Percentiles rank a stretch among this genome's conserved stretches.
Evolutionary conservation across 2,797 vertebrate genomes (phyloP).

Genomic region (Phalanger gymnotis): DNA sequence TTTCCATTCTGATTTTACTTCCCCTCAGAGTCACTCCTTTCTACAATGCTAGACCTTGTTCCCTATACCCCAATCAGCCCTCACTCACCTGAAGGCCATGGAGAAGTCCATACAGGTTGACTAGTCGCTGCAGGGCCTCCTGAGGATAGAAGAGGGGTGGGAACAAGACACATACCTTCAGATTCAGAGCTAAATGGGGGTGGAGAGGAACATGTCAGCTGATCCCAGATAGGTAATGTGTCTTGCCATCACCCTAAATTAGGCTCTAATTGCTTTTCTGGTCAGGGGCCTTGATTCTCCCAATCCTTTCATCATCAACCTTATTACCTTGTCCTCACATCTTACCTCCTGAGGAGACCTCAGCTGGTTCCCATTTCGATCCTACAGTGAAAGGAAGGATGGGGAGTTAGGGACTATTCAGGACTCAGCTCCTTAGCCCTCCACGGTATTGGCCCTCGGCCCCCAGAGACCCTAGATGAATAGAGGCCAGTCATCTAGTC

Average conservation of each 20-base stretch:
- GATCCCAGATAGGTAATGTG: background rate
- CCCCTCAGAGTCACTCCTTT: background rate
- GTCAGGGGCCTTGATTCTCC: background rate
- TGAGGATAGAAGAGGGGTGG: constrained; percentile 65
- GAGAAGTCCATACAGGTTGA: constrained; percentile 89
- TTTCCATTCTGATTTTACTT: background rate
- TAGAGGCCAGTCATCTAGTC: background rate
- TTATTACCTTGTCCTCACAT: background rate
- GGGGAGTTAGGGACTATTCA: constrained; percentile 2
- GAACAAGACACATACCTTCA: background rate
- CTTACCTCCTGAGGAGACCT: constrained; percentile 88
- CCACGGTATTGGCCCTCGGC: background rate
- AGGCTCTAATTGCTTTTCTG: background rate
- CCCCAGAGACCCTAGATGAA: background rate
- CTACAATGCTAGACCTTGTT: background rate
- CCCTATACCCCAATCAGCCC: background rate
- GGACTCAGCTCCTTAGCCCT: background rate
- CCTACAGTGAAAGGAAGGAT: constrained; percentile 81
- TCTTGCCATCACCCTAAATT: background rate
- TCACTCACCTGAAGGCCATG: constrained; percentile 91
- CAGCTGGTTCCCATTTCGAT: constrained; percentile 93
- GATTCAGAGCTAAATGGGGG: background rate
- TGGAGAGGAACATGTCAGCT: background rate
- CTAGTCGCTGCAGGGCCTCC: constrained; percentile 89
- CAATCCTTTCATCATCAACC: background rate